phyloP scores from a whole-genome alignment of 2,797 vertebrate genomes.

The Pantherophis alleghaniensis region DNA sequence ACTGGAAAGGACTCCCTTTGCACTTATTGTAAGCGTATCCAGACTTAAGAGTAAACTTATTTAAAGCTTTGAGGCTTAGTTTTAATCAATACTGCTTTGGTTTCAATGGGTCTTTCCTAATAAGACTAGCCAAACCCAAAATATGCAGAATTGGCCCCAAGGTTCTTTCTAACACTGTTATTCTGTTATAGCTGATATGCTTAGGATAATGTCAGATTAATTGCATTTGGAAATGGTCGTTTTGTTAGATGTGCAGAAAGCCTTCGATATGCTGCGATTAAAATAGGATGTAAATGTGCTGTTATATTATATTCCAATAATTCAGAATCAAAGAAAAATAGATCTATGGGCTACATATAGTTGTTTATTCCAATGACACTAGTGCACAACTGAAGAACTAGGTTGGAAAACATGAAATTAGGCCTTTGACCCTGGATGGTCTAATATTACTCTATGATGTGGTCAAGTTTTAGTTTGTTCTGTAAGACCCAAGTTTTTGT shows the following conservation, averaged over 20 bases:
- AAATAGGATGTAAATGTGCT: neutral
- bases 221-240: neutral
- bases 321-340: neutral
- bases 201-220: neutral
- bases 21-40: neutral
- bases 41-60: neutral
- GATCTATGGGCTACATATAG: neutral
- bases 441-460: neutral
- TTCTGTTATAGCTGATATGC: neutral
- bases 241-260: neutral
- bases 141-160: neutral
- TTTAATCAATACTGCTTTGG: neutral
- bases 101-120: neutral
- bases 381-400: neutral
- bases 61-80: neutral
- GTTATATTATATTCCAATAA: neutral
- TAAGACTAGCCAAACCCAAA: neutral
- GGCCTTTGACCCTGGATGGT: neutral
- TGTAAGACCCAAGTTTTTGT: neutral
- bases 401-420: neutral
- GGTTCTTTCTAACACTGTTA: neutral
- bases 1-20: neutral
- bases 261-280: neutral
- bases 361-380: neutral
- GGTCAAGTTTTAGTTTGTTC: neutral